Percentiles rank a stretch among this genome's conserved stretches.
phyloP scores from a whole-genome alignment of 2,888 invertebrate species.

The Papilio gigon region DNA sequence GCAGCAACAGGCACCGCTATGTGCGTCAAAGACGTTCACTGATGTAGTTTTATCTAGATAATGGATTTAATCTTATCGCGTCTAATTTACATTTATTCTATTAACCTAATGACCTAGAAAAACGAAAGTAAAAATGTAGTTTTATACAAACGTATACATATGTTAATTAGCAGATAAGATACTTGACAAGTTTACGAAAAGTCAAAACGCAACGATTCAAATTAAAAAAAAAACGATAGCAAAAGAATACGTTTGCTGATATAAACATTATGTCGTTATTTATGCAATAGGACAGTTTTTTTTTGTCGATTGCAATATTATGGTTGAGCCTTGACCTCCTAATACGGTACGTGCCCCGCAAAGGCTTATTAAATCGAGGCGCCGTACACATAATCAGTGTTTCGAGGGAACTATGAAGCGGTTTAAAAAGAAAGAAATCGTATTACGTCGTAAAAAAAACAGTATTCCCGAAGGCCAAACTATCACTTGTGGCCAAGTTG shows the following conservation, averaged over 20 bases:
- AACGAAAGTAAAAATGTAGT: neutral
- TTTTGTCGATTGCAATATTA: neutral
- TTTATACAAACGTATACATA: neutral
- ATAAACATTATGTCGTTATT: no score
- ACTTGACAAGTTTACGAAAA: conserved; percentile 2
- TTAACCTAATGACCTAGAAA: conserved; percentile 17
- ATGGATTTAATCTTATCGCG: conserved; percentile 13
- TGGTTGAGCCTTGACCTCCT: neutral
- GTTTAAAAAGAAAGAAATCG: neutral
- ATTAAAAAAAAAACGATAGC: no score
- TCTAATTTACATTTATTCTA: neutral
- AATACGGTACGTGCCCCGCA: neutral
- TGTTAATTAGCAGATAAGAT: conserved; percentile 12
- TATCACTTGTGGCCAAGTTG: conserved; percentile 8
- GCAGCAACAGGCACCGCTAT: neutral
- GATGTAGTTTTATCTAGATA: neutral
- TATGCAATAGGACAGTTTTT: neutral
- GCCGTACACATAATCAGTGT: neutral
- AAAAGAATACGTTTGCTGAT: neutral
- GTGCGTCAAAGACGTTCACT: neutral
- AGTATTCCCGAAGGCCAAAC: neutral
- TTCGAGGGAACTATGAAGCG: neutral
- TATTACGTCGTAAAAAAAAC: neutral
- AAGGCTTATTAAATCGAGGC: neutral
- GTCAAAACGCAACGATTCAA: neutral